phyloP scores from a whole-genome alignment of 1,140 invertebrate species.

The Copidosoma floridanum region DNA sequence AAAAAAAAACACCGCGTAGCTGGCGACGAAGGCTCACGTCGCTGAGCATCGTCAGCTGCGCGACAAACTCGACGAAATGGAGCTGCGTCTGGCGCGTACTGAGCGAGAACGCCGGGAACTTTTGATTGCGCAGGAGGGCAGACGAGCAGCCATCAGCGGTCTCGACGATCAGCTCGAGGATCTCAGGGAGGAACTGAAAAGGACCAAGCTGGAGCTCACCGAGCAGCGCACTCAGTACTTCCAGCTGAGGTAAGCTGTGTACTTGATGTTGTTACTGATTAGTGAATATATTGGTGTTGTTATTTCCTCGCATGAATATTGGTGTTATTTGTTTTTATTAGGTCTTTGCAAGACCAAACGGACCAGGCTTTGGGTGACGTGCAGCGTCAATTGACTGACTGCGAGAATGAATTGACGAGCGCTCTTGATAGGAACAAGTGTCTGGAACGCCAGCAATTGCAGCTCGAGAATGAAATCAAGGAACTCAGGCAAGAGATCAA shows the following conservation, averaged over 20 bases:
- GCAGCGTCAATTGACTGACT: slow-evolving; percentile 58
- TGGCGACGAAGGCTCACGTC: slow-evolving; percentile 57
- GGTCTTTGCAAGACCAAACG: slow-evolving; percentile 63
- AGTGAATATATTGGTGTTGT: too few species aligned
- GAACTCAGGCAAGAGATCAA: slow-evolving; percentile 60
- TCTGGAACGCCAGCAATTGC: slow-evolving; percentile 59
- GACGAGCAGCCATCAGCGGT: slow-evolving; percentile 42
- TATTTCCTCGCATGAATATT: too few species aligned
- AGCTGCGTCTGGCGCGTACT: slow-evolving; percentile 43
- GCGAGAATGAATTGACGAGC: slow-evolving; percentile 59
- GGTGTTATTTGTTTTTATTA: slow-evolving; percentile 40
- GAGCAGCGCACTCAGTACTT: slow-evolving; percentile 51
- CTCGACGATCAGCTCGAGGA: slow-evolving; percentile 49
- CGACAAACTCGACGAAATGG: slow-evolving; percentile 42
- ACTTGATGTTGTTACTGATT: background rate
- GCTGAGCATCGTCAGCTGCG: slow-evolving; percentile 49
- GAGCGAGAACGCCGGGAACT: slow-evolving; percentile 51
- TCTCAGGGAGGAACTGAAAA: slow-evolving; percentile 41
- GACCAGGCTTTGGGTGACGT: slow-evolving; percentile 61
- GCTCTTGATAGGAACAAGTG: slow-evolving; percentile 56
- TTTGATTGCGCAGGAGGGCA: slow-evolving; percentile 46
- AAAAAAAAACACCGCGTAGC: too few species aligned
- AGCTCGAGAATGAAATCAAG: slow-evolving; percentile 59
- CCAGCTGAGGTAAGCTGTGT: slow-evolving; percentile 42
- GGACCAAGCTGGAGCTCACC: slow-evolving; percentile 47